A percentile compares a stretch with the other conserved stretches of the same genome.
phyloP scores from a whole-genome alignment of 2,888 invertebrate genomes.

The Erannis defoliaria region DNA sequence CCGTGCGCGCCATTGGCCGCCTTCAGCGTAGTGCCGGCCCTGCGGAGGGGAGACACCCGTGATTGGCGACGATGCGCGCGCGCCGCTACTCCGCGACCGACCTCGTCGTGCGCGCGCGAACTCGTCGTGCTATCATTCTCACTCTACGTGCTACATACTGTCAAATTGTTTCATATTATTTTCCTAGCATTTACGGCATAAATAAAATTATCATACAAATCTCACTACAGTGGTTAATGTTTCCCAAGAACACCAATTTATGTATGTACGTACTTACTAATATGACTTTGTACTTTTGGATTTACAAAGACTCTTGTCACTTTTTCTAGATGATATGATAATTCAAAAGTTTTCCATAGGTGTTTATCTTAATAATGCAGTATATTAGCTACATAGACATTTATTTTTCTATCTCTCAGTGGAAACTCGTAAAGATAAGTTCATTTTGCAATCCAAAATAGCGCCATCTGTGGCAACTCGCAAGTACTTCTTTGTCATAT shows the following conservation, averaged over 20 bases:
- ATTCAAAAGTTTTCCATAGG: neutral
- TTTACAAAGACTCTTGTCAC: neutral
- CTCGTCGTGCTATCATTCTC: conserved; percentile 67
- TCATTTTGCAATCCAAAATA: neutral
- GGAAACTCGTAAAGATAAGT: neutral
- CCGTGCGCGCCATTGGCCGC: conserved; percentile 89
- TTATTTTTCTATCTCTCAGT: neutral
- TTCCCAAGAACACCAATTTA: conserved; percentile 38
- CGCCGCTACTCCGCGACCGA: conserved; percentile 64
- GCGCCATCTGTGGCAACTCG: conserved; percentile 39
- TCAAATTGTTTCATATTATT: conserved; percentile 62
- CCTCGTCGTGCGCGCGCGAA: conserved; percentile 69
- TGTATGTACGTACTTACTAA: neutral
- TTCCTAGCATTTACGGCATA: conserved; percentile 55
- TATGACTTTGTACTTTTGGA: neutral
- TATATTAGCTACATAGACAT: neutral
- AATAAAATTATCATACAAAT: conserved; percentile 63
- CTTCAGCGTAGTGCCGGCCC: conserved; percentile 87
- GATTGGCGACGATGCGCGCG: conserved; percentile 81
- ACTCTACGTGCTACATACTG: conserved; percentile 61
- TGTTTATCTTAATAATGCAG: neutral
- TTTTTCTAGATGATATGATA: neutral
- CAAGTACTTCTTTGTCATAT: conserved; percentile 19
- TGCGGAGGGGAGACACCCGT: conserved; percentile 87
- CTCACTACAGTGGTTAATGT: conserved; percentile 46